Percentiles rank a stretch among this genome's conserved stretches.
Conservation (phyloP, 2,113 vertebrate genomes). For the Chamaea fasciata region DNA sequence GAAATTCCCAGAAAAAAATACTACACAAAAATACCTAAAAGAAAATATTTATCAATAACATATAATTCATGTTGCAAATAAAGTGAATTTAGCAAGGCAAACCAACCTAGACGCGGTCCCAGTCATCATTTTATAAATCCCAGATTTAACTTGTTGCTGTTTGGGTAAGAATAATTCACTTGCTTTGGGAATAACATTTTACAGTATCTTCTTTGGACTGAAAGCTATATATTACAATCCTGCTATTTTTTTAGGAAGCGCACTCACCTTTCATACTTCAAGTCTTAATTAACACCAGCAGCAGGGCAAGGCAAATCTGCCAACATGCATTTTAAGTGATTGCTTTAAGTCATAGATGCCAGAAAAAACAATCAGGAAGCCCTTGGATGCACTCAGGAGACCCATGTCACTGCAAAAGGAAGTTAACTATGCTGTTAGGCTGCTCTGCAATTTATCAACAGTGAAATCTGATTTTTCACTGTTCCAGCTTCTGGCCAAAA, state of each 20-base stretch:
- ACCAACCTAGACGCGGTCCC: not conserved
- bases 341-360: not conserved
- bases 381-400: not conserved
- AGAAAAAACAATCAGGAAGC: conserved; percentile 5
- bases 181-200: not conserved
- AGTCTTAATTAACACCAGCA: not conserved
- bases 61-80: not conserved
- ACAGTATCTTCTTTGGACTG: not conserved
- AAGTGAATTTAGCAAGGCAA: not conserved
- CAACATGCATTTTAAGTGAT: not conserved
- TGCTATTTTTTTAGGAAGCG: not conserved
- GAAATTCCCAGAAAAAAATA: not conserved
- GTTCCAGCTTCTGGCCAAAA: not conserved
- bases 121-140: not conserved
- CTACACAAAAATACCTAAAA: not conserved
- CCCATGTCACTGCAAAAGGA: not conserved
- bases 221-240: not conserved
- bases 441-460: not conserved
- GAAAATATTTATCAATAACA: not conserved
- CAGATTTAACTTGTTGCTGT: not conserved
- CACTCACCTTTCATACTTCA: not conserved
- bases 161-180: not conserved
- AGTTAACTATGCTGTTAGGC: not conserved
- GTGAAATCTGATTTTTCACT: not conserved
- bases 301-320: not conserved